A percentile compares a stretch with the other conserved stretches of the same genome.
Conservation (phyloP, 2,888 invertebrate genomes). For the Callyntrura sp. region DNA sequence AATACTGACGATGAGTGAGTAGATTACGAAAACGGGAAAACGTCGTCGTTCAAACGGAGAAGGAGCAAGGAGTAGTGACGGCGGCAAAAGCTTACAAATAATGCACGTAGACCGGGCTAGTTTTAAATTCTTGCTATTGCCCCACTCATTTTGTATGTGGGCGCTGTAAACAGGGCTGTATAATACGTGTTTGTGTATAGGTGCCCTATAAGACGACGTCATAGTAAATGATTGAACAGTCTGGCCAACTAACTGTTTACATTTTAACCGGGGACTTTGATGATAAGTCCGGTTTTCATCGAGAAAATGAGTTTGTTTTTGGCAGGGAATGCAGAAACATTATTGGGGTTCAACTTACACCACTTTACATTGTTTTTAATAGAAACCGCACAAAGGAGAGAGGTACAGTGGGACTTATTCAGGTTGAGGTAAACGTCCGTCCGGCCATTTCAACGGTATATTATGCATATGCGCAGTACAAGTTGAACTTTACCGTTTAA, state of each 20-base stretch:
- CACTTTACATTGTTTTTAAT: too few relatives aligned
- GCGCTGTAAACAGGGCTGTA: not conserved
- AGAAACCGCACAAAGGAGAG: not conserved
- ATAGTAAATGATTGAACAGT: slow-evolving; percentile 1
- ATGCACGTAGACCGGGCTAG: slow-evolving; percentile 1
- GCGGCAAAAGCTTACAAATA: slow-evolving; percentile 19
- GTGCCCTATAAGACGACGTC: not conserved
- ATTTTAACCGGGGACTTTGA: slow-evolving; percentile 2
- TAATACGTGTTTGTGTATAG: not conserved
- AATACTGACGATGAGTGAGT: too few relatives aligned
- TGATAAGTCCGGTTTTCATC: slow-evolving; percentile 1
- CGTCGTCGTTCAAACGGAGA: not conserved
- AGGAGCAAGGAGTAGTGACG: not conserved
- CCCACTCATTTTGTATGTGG: not conserved
- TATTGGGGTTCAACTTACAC: not conserved
- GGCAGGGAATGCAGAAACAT: not conserved
- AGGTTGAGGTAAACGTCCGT: too few relatives aligned
- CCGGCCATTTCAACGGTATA: too few relatives aligned
- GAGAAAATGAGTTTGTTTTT: slow-evolving; percentile 21
- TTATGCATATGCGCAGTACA: too few relatives aligned
- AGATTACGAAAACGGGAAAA: not conserved
- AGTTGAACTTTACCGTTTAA: too few relatives aligned
- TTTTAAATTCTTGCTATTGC: not conserved
- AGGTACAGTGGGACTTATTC: too few relatives aligned
- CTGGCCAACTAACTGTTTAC: not conserved